A percentile compares a stretch with the other conserved stretches of the same genome.
phyloP scores from a whole-genome alignment of 2,113 vertebrate genomes.

The Amazona vittata region DNA sequence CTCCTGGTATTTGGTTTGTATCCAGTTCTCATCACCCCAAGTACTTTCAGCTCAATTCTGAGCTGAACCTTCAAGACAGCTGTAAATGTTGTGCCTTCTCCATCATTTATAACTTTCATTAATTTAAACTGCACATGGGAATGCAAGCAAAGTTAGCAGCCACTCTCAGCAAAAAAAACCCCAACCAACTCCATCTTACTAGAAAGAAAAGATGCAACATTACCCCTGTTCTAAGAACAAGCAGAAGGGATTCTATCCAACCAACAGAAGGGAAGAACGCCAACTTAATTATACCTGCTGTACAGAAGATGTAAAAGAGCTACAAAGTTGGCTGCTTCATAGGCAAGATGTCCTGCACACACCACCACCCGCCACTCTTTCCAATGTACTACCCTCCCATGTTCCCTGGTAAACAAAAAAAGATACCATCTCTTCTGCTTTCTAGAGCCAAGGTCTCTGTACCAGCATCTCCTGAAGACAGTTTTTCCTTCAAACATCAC shows the following conservation, averaged over 20 bases:
- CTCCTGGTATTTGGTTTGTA: rapidly evolving
- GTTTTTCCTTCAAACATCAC: background rate
- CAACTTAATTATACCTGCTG: background rate
- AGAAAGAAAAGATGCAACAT: background rate
- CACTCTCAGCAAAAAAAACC: background rate
- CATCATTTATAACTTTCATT: background rate
- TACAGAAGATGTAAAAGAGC: background rate
- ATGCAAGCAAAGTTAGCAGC: background rate
- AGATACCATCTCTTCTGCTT: background rate
- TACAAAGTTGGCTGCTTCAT: background rate
- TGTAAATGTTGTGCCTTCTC: background rate
- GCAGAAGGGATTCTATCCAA: background rate
- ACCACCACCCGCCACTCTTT: background rate
- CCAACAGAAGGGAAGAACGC: background rate
- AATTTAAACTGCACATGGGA: background rate
- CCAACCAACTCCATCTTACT: background rate
- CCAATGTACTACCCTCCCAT: background rate
- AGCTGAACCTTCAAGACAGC: background rate
- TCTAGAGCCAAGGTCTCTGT: rapidly evolving
- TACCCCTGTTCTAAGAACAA: background rate
- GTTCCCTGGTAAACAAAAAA: background rate
- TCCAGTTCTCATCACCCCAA: background rate
- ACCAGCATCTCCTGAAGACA: background rate
- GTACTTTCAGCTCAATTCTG: background rate
- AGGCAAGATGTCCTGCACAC: background rate